These are phyloP conservation scores for Callosobruchus maculatus DNA, from an alignment of 2,888 invertebrate species.

Conservation along the genomic window DNA sequence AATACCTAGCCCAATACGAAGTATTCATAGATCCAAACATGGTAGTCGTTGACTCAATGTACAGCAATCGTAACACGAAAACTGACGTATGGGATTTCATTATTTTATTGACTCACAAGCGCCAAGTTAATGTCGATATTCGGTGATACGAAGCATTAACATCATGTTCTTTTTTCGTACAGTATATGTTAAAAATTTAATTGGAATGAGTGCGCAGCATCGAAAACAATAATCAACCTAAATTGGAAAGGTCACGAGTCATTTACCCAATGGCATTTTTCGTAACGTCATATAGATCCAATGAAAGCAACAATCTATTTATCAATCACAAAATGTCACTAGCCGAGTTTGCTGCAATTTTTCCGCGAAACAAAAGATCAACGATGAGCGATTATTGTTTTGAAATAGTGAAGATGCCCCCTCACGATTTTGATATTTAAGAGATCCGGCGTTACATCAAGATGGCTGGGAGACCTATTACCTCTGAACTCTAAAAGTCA, in stretches of 20 bases:
- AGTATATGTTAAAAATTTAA: too few relatives aligned
- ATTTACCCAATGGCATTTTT: neutral
- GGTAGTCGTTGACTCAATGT: too few relatives aligned
- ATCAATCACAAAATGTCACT: neutral
- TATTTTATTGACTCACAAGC: too few relatives aligned
- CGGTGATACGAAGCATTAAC: too few relatives aligned
- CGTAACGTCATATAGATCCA: neutral
- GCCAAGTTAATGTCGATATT: too few relatives aligned
- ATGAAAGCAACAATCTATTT: neutral
- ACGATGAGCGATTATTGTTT: neutral
- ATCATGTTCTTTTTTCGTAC: too few relatives aligned
- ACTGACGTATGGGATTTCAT: too few relatives aligned
- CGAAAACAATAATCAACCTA: too few relatives aligned
- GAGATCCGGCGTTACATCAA: neutral
- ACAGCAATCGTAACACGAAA: too few relatives aligned
- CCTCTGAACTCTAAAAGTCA: constrained; percentile 20
- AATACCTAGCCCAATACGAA: too few relatives aligned
- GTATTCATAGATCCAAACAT: too few relatives aligned
- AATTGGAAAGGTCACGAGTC: neutral
- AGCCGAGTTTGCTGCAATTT: neutral
- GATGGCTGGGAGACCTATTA: constrained; percentile 16
- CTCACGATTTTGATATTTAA: constrained; percentile 15
- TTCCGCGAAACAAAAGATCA: neutral
- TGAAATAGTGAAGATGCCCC: constrained; percentile 6
- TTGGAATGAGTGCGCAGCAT: too few relatives aligned